Evolutionary conservation across 2,113 vertebrate genomes (phyloP).

Genomic region (Hydrochoerus hydrochaeris): DNA sequence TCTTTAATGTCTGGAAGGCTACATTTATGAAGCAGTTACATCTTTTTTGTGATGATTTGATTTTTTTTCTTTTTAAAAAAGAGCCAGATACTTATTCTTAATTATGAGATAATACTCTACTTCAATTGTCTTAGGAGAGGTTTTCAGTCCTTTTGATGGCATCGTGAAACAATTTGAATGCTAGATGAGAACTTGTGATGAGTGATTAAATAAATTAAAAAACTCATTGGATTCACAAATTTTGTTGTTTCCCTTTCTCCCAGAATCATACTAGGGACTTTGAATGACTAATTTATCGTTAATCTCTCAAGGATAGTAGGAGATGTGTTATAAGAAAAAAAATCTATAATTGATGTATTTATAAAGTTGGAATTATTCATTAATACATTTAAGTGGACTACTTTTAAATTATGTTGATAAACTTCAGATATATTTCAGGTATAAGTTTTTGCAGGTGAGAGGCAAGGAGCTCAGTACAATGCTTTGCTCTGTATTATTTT

Average conservation of each 20-base stretch:
- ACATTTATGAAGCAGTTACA: neutral
- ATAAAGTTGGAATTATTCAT: neutral
- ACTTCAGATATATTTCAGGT: constrained; percentile 22
- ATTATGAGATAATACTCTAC: neutral
- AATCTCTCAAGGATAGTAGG: constrained; percentile 17
- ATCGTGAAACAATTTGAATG: constrained; percentile 36
- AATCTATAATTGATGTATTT: neutral
- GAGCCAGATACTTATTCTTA: neutral
- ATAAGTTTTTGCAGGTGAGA: neutral
- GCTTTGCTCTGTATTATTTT: constrained; percentile 61
- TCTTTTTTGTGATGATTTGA: neutral
- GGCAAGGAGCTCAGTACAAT: neutral
- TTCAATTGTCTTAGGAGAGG: neutral
- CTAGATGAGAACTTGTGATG: constrained; percentile 8
- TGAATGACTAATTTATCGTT: constrained; percentile 52
- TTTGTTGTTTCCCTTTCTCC: constrained; percentile 57
- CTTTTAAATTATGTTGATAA: constrained; percentile 43
- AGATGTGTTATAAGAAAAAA: neutral
- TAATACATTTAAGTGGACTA: neutral
- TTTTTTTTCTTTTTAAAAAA: neutral
- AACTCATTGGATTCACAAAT: constrained; percentile 25
- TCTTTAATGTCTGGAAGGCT: neutral
- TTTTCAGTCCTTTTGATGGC: neutral
- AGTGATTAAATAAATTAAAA: constrained; percentile 55
- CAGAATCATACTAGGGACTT: constrained; percentile 15